Evolutionary conservation across 2,113 vertebrate species (phyloP), one percentile per base, ranked within the genome.

Genomic region (Nannospalax galili): DNA sequence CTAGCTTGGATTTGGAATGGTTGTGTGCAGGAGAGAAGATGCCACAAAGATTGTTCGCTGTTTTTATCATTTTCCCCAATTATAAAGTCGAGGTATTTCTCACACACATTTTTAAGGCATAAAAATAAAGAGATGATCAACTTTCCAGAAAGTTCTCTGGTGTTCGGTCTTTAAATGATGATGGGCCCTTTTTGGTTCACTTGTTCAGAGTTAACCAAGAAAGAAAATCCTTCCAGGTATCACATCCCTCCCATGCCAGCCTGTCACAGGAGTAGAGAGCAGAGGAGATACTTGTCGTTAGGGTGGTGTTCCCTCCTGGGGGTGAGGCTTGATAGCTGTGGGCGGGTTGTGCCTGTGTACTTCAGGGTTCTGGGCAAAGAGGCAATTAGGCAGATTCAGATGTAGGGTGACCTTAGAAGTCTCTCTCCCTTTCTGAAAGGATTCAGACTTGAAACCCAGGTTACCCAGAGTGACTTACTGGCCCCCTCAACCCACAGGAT

Each of bases 81-180:
- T 92, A 48, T 30, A 60, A 82, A 91, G 75, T 88, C 74, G 67
- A 73, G 37, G 16, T 45, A 48, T 77, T 88, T 58, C 20, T 65
- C 94, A 56, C 69, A 85, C 19, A 58, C 24, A n/a, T 84, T 58
- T 93, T 79, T 89, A 85, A 73, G 78, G 42, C 60, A 87, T 84
- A 92, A 85, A 88, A 52, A 60, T 74, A 56, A 45, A 93, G n/a
- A 72, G n/a, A 60, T 78, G 92, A 56, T 65, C 0, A 3, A 10
- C 19, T 58, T 8, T 65, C 58, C 35, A 81, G 84, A 65, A 35
- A 58, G 7, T 72, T 52, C 37, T 58, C 52, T 45, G 15, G n/a
- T 91, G 20, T 56, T 84, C 22, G 37, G 84, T 28, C 28, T 72
- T 92, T 70, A 62, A 70, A 8, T 90, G 72, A 45, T 67, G 56